These are phyloP conservation scores for Cataglyphis albicans DNA, from an alignment of 2,888 invertebrate species.

Conservation along the genomic window DNA sequence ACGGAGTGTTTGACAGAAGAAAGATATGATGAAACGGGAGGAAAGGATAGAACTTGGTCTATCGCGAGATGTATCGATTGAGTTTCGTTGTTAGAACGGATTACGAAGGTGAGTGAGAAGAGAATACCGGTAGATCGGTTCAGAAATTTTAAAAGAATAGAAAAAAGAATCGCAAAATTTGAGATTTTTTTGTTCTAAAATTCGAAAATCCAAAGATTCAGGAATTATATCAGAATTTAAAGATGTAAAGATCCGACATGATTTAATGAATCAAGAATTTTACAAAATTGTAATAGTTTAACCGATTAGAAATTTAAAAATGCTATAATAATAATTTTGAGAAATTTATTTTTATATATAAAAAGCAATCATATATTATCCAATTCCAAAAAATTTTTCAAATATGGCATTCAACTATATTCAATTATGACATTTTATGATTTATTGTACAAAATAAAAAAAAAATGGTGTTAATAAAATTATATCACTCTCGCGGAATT, in stretches of 20 bases:
- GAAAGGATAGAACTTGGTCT: background rate
- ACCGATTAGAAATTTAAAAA: background rate
- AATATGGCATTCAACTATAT: background rate
- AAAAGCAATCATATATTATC: background rate
- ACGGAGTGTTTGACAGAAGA: background rate
- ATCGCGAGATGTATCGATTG: background rate
- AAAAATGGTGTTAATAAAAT: background rate
- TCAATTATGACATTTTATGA: background rate
- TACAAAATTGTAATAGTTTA: constrained; percentile 6
- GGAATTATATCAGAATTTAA: background rate
- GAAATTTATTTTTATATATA: background rate
- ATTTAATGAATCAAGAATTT: constrained; percentile 4
- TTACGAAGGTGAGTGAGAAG: background rate
- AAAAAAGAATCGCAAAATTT: background rate
- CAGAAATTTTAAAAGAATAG: background rate
- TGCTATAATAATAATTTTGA: background rate
- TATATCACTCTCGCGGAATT: background rate
- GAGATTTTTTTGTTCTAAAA: background rate
- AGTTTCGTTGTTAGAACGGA: background rate
- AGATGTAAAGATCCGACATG: background rate
- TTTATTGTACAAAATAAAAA: background rate
- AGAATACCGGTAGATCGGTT: background rate
- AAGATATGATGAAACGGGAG: background rate
- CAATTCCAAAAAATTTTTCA: background rate
- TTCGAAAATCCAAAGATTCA: background rate